These are phyloP conservation scores for Gallirallus australis DNA, from an alignment of 2,797 vertebrate species.

Conservation along the genomic window DNA sequence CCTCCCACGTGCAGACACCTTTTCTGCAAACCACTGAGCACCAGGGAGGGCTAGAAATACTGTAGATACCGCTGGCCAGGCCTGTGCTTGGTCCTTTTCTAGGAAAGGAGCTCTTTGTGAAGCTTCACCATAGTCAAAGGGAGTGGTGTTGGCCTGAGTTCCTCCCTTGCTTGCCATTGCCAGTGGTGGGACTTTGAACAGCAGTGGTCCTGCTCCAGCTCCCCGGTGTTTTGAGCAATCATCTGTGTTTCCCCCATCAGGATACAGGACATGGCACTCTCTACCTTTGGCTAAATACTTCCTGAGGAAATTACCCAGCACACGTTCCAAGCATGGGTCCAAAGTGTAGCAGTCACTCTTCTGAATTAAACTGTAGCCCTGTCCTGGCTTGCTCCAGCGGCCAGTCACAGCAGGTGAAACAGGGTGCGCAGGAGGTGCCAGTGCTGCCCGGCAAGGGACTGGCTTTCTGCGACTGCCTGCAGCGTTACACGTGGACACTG, in stretches of 20 bases:
- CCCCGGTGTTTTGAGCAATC: neutral
- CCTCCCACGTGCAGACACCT: neutral
- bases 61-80: neutral
- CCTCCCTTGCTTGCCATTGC: neutral
- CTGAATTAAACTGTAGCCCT: neutral
- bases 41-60: neutral
- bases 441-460: neutral
- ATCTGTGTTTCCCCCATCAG: neutral
- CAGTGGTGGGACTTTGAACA: neutral
- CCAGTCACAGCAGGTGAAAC: neutral
- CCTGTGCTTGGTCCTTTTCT: neutral
- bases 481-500: rapidly evolving
- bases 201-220: neutral
- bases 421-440: neutral
- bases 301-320: neutral
- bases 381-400: neutral
- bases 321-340: rapidly evolving
- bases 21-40: neutral
- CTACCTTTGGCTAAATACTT: neutral
- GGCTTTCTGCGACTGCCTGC: neutral
- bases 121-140: neutral
- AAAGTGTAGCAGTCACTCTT: neutral
- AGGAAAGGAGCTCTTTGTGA: neutral
- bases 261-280: neutral
- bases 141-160: neutral